Base-by-base conservation (phyloP, 2,888 invertebrate genomes). In the Panzeria rudis region DNA sequence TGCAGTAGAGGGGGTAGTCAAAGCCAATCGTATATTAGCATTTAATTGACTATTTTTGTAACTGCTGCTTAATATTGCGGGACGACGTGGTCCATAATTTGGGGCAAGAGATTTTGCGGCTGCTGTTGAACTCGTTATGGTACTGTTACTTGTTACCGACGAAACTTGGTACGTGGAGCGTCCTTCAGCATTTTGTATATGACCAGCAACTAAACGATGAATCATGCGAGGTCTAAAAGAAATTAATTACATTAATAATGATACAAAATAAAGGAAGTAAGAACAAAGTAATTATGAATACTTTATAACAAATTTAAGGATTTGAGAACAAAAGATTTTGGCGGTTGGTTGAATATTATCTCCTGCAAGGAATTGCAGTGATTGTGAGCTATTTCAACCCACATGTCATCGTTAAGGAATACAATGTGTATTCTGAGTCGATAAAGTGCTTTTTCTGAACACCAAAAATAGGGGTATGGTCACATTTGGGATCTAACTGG, bases 121-220 rank as follows among this genome's bases (percentile, higher is more conserved):
- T 3, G 78, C 68, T 47, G 79, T 52, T 2, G 87, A 84, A 56
- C 87, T 86, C 7, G 66, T 72, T 47, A 68, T 29, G 1, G 72
- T 87, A 86, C 88, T 89, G 73, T 90, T 91, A 35, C 86, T 82
- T 32, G 89, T 88, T 61, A 90, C 89, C 0, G 90, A 87, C 9
- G 91, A 91, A 23, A 91, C 88, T 77, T 91, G 89, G 69, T 88
- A 90, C 6, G 89, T 89, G 23, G 90, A 90, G 66, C 87, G 90
- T 17, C 91, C 90, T 76, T 91, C 90, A 4, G 89, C 87, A 79
- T 92, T 92, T 83, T 92, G 92, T 81, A 95, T 93, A 89, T 96
- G 95, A 62, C 96, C 96, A 52, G 95, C 96, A 88, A 95, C 94
- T 84, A 96, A 93, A 81, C 95, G 94, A 88, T 95, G 95, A 86